Evolutionary conservation across 2,888 invertebrate genomes (phyloP).

Genomic region (Epistrophe eligans): DNA sequence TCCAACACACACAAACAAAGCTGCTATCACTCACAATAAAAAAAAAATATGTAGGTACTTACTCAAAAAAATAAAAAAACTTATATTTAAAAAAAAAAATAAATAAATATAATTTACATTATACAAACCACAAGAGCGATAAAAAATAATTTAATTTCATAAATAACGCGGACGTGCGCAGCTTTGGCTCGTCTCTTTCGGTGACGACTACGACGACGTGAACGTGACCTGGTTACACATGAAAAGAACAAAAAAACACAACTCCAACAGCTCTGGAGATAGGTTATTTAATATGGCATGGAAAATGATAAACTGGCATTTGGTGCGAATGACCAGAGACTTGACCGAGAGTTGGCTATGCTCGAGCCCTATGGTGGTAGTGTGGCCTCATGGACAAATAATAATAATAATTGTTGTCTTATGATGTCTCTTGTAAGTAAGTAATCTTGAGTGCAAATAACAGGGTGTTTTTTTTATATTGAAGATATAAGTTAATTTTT

Average conservation of each 20-base stretch:
- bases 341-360: constrained; percentile 53
- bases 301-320: constrained; percentile 59
- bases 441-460: neutral
- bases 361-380: constrained; percentile 33
- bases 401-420: neutral
- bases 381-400: constrained; percentile 7
- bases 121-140: constrained; percentile 70
- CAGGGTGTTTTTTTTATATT: neutral
- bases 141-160: constrained; percentile 76
- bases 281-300: constrained; percentile 1
- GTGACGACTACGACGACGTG: constrained; percentile 65
- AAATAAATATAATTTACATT: constrained; percentile 63
- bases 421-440: neutral
- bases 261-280: constrained; percentile 18
- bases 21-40: constrained; percentile 21
- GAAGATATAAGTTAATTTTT: neutral
- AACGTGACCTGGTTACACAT: constrained; percentile 74
- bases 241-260: constrained; percentile 58
- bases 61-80: constrained; percentile 17
- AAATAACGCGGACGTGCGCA: constrained; percentile 74
- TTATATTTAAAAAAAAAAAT: constrained; percentile 17
- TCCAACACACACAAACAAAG: constrained; percentile 17
- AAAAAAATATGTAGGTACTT: neutral
- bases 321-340: constrained; percentile 69
- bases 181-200: constrained; percentile 58